Evolutionary conservation across 2,113 vertebrate species (phyloP).

Genomic region (Tenebrosternarchus preto): DNA sequence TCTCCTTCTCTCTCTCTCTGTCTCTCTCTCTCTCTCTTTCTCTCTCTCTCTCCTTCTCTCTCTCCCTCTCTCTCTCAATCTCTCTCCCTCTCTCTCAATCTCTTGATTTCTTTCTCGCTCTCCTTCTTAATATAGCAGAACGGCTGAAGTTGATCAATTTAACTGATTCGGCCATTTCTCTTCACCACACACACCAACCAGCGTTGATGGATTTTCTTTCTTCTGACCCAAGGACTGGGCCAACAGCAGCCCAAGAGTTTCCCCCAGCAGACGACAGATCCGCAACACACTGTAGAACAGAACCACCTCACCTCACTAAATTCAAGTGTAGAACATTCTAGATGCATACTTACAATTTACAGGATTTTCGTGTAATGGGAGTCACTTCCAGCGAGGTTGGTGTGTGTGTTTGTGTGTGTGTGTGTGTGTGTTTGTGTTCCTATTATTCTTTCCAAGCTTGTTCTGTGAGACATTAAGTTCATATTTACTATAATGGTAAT

Average conservation of each 20-base stretch:
- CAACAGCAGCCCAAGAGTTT: too few relatives aligned
- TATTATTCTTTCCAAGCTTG: background rate
- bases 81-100: background rate
- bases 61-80: background rate
- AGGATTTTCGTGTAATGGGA: too few relatives aligned
- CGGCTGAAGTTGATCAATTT: slow-evolving; percentile 1
- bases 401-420: background rate
- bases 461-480: background rate
- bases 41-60: background rate
- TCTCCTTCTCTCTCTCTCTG: slow-evolving; percentile 4
- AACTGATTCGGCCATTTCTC: too few relatives aligned
- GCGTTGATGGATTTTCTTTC: too few relatives aligned
- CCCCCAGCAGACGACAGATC: too few relatives aligned
- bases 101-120: background rate
- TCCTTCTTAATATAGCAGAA: background rate
- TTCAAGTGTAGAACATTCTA: too few relatives aligned
- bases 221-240: too few relatives aligned
- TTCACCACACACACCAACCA: too few relatives aligned
- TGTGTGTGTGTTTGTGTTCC: background rate
- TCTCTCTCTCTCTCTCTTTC: slow-evolving; percentile 2
- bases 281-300: too few relatives aligned
- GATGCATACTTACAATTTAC: too few relatives aligned
- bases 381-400: too few relatives aligned
- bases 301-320: too few relatives aligned
- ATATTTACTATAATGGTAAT: slow-evolving; percentile 2